Evolutionary conservation across 2,888 invertebrate species (phyloP), one percentile per base, ranked within the genome.

Genomic region (Corythucha ciliata): DNA sequence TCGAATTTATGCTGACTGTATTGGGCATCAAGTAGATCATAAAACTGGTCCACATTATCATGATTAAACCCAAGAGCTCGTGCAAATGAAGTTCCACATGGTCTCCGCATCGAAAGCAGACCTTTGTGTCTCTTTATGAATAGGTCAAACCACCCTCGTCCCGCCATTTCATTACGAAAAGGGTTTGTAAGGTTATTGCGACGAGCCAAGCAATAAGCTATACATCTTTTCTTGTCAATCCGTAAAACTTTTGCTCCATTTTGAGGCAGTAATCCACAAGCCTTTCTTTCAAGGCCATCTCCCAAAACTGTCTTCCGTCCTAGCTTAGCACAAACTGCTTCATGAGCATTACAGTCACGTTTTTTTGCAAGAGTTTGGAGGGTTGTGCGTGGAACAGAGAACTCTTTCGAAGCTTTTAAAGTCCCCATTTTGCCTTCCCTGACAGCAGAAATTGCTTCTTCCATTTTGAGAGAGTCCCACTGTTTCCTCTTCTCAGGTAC

Each of bases 171-270:
- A n/a, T 48, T 2, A n/a, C 32, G 47, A 32, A 58, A 59, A 29
- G 47, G 54, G 54, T 58, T 53, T 26, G 40, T 26, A n/a, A 58
- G 36, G 18, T 55, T 53, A 49, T 59, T 58, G 49, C 26, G 39
- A 10, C 47, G 37, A 33, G 49, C 54, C 21, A 57, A 24, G 34
- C 53, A 29, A 27, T 47, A 55, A 2, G 59, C 56, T 36, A 58
- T 16, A 55, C 41, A 48, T 55, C 57, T 36, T 45, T 10, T 25
- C 39, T 34, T 14, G 52, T 52, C 4, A 56, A 44, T 16, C 54
- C 56, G 37, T 34, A 52, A 34, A 51, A 56, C 25, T 33, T 34
- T 12, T 27, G 42, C 22, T 56, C 56, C 52, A 56, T 53, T 4
- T 36, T 53, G 10, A 56, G 41, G 20, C 37, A 33, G 37, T 57